Percentiles rank a stretch among this genome's conserved stretches.
phyloP scores from a whole-genome alignment of 2,888 invertebrate genomes.

The Neuroscelio doddi region DNA sequence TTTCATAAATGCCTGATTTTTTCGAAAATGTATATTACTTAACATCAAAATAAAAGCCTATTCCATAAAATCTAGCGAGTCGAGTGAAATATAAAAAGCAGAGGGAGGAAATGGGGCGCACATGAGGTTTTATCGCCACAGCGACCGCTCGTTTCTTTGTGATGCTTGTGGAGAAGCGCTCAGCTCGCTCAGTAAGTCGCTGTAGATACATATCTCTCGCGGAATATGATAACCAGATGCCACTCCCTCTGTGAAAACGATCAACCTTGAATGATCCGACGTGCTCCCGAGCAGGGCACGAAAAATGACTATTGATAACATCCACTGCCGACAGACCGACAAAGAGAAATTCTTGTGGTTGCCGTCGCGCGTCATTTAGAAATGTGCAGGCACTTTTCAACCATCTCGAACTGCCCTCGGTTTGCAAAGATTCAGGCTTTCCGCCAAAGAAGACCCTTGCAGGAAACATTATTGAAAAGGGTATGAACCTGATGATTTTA shows the following conservation, averaged over 20 bases:
- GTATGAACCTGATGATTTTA: neutral
- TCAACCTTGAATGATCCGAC: conserved; percentile 44
- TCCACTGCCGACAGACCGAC: conserved; percentile 27
- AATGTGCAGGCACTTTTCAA: neutral
- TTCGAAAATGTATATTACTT: no score
- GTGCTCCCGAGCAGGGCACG: conserved; percentile 39
- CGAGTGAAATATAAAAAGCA: conserved; percentile 2
- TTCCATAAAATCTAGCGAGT: neutral
- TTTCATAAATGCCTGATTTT: no score
- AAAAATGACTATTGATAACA: conserved; percentile 44
- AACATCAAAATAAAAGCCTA: no score
- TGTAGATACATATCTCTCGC: conserved; percentile 36
- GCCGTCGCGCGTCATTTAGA: conserved; percentile 12
- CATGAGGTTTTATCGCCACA: conserved; percentile 22
- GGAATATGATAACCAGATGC: conserved; percentile 48
- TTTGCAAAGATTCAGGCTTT: no score
- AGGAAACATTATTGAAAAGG: neutral
- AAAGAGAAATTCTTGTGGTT: conserved; percentile 21
- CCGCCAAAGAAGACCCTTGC: neutral
- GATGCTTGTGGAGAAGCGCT: conserved; percentile 32
- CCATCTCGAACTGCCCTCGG: neutral
- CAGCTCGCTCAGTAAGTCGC: conserved; percentile 23
- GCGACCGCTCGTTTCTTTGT: conserved; percentile 33
- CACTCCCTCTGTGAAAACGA: conserved; percentile 41
- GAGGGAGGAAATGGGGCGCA: conserved; percentile 37